Conservation (phyloP, 2,113 vertebrate genomes). For the Poicephalus gulielmi region DNA sequence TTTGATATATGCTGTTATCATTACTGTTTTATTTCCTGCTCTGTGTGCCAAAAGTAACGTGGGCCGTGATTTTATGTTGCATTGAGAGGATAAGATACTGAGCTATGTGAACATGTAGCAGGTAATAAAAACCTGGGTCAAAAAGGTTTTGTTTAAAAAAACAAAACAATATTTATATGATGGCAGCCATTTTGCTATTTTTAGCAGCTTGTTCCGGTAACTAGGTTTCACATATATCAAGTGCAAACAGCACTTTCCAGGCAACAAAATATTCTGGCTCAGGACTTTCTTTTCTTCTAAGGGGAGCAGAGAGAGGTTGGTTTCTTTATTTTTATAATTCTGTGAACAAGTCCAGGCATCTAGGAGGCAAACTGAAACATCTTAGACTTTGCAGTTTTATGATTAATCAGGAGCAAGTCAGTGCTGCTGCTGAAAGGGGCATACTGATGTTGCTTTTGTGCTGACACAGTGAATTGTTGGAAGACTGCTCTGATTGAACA, state of each 20-base stretch:
- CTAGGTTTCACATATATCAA: not conserved
- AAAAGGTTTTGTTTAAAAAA: not conserved
- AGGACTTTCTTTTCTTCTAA: not conserved
- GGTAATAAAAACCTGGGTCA: not conserved
- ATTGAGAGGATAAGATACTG: not conserved
- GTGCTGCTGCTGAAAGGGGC: not conserved
- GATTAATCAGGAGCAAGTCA: not conserved
- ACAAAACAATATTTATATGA: not conserved
- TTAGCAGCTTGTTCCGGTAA: not conserved
- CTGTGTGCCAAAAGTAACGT: not conserved
- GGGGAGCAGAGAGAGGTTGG: not conserved
- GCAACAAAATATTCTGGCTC: not conserved
- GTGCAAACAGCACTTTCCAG: not conserved
- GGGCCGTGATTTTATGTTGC: not conserved
- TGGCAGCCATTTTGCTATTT: not conserved
- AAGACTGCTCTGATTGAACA: not conserved
- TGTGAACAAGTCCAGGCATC: not conserved
- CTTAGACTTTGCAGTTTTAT: not conserved
- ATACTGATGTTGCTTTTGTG: not conserved
- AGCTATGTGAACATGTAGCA: not conserved
- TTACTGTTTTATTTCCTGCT: not conserved
- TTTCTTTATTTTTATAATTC: not conserved
- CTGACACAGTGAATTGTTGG: not conserved
- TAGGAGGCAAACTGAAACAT: not conserved
- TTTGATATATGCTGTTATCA: fast-evolving